A percentile compares a stretch with the other conserved stretches of the same genome.
Conservation (phyloP, 2,888 invertebrate genomes). For the Pristionchus maxplancki region DNA sequence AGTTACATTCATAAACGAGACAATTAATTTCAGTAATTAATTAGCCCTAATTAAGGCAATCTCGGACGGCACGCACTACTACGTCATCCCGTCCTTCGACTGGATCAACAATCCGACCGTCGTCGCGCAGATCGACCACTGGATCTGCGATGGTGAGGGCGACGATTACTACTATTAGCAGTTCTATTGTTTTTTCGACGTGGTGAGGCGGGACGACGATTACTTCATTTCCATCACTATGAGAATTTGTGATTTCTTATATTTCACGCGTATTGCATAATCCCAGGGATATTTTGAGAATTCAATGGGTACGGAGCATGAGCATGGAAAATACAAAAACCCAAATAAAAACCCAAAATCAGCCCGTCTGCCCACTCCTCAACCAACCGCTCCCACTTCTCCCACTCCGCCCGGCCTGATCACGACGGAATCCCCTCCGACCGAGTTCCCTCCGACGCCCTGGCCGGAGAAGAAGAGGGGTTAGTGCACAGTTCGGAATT, state of each 20-base stretch:
- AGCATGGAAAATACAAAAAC: no score
- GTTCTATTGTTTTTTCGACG: neutral
- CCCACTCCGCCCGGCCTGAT: conserved; percentile 19
- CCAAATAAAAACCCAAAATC: no score
- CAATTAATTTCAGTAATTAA: neutral
- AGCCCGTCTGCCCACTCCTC: conserved; percentile 32
- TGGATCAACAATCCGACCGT: conserved; percentile 49
- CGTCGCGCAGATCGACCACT: conserved; percentile 16
- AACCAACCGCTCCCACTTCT: neutral
- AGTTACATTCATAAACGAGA: neutral
- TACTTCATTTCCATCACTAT: no score
- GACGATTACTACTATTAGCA: neutral
- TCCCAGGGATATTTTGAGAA: no score
- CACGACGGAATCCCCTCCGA: neutral
- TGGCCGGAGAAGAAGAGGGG: conserved; percentile 3
- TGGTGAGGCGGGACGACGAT: neutral
- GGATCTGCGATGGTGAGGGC: conserved; percentile 49
- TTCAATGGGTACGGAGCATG: no score
- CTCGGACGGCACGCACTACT: conserved; percentile 48
- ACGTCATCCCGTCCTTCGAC: conserved; percentile 17
- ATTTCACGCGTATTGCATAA: no score
- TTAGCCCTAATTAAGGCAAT: neutral
- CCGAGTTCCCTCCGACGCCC: neutral
- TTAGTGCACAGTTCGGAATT: no score
- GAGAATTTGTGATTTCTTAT: no score